These are phyloP conservation scores for Papilio glaucus DNA, from an alignment of 1,140 invertebrate species.

Conservation along the genomic window DNA sequence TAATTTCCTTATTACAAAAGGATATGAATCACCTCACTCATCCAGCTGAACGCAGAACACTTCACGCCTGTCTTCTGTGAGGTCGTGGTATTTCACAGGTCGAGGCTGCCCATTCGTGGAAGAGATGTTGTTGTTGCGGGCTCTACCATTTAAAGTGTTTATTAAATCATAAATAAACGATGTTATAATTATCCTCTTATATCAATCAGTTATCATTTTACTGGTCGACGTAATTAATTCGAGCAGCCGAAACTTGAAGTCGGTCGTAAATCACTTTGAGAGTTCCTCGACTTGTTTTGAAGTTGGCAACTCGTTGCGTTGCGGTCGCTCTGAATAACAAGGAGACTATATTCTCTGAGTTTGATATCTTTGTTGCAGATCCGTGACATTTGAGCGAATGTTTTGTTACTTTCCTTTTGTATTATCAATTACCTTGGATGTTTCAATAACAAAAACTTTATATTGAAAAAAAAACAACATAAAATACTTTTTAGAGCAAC, in stretches of 20 bases:
- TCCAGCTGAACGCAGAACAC: too few relatives aligned
- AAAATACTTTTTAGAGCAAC: not conserved
- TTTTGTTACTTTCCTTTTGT: slow-evolving; percentile 1
- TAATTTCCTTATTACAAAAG: too few relatives aligned
- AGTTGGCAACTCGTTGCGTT: not conserved
- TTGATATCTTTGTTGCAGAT: slow-evolving; percentile 22
- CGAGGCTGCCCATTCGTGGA: too few relatives aligned
- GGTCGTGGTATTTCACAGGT: too few relatives aligned
- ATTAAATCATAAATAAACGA: slow-evolving; percentile 14
- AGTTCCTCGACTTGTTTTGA: slow-evolving; percentile 17
- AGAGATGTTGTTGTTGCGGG: too few relatives aligned
- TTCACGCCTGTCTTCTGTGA: too few relatives aligned
- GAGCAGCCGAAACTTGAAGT: slow-evolving; percentile 14
- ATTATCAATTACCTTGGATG: not conserved
- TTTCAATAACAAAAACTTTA: not conserved
- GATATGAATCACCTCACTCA: too few relatives aligned
- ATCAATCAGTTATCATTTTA: slow-evolving; percentile 2
- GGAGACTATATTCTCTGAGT: slow-evolving; percentile 2
- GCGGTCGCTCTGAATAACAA: not conserved
- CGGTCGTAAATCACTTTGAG: slow-evolving; percentile 1
- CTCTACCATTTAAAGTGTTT: too few relatives aligned
- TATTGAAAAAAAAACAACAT: not conserved
- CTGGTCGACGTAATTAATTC: not conserved
- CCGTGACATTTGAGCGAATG: slow-evolving; percentile 10
- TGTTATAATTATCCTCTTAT: slow-evolving; percentile 4